Evolutionary conservation across 2,113 vertebrate genomes (phyloP).

Genomic region (Antechinus flavipes): DNA sequence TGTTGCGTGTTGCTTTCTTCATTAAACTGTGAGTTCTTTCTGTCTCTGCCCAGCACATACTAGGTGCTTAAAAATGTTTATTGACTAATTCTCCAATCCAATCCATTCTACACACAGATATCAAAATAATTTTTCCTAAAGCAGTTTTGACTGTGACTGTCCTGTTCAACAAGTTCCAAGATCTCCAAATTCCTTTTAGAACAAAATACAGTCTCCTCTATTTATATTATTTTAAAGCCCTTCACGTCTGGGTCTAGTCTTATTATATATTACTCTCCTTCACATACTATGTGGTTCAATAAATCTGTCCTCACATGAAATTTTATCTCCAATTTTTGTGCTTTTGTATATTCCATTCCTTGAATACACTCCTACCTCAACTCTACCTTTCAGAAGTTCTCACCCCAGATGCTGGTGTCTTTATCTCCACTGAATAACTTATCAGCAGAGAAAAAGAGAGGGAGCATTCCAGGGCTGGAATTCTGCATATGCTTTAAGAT

Average conservation of each 20-base stretch:
- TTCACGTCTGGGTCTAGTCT: background rate
- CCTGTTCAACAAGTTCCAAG: background rate
- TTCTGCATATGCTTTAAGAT: background rate
- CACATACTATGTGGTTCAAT: background rate
- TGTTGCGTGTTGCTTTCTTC: too few species aligned
- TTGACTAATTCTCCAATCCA: background rate
- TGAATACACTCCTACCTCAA: background rate
- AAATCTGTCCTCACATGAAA: background rate
- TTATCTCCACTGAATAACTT: background rate
- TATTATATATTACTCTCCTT: background rate
- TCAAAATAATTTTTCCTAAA: background rate
- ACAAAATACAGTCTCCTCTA: background rate
- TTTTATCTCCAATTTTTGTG: background rate
- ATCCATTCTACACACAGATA: background rate
- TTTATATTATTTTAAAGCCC: background rate
- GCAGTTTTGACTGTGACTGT: background rate
- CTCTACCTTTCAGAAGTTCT: background rate
- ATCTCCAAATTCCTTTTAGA: background rate
- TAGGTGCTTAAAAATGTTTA: background rate
- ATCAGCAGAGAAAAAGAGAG: too few species aligned
- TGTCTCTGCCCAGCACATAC: background rate
- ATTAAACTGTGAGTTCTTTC: too few species aligned
- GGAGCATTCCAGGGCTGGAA: too few species aligned
- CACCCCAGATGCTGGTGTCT: background rate
- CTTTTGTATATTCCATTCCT: background rate